Evolutionary conservation across 2,113 vertebrate genomes (phyloP).

Genomic region (Paramisgurnus dabryanus): DNA sequence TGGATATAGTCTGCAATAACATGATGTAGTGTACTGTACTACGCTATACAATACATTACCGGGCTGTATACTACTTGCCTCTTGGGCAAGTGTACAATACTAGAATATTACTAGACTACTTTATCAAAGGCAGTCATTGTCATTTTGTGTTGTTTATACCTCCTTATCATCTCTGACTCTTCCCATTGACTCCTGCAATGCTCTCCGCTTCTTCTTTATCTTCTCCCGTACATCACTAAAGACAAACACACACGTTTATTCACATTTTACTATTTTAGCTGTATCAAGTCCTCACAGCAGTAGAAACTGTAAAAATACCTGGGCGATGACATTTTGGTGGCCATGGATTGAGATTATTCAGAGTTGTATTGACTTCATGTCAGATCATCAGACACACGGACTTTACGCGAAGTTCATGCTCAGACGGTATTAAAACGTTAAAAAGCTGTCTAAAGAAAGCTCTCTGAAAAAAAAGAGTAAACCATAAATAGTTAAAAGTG

Average conservation of each 20-base stretch:
- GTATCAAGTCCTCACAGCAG: neutral
- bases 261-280: neutral
- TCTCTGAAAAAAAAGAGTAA: no score
- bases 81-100: neutral
- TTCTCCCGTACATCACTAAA: constrained; percentile 65
- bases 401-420: neutral
- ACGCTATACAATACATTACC: no score
- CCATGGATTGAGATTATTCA: neutral
- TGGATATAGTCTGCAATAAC: no score
- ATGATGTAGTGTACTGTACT: neutral
- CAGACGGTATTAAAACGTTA: neutral
- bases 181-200: constrained; percentile 66
- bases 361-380: neutral
- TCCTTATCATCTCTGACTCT: constrained; percentile 67
- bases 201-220: constrained; percentile 67
- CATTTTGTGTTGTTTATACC: constrained; percentile 54
- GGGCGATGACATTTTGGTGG: constrained; percentile 60
- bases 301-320: constrained; percentile 54
- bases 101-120: neutral
- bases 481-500: no score
- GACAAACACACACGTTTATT: constrained; percentile 2
- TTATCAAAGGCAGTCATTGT: neutral
- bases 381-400: neutral
- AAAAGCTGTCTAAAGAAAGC: neutral
- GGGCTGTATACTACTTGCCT: no score